phyloP scores from a whole-genome alignment of 2,888 invertebrate species.

The Onthophagus sagittarius region DNA sequence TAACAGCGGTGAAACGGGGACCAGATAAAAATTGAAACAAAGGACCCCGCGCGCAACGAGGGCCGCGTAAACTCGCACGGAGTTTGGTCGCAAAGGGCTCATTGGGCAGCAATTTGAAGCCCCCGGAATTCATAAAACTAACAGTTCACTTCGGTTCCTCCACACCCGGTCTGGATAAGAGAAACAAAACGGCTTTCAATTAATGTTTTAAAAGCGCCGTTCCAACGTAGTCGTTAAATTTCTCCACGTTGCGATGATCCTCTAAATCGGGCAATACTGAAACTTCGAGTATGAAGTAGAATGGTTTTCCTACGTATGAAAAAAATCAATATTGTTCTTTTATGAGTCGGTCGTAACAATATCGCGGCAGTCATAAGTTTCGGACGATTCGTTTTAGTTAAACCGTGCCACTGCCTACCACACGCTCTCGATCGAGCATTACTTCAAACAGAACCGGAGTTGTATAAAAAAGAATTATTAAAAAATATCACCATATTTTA shows the following conservation, averaged over 20 bases:
- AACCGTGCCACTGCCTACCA: background rate
- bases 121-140: background rate
- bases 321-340: background rate
- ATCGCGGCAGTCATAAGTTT: slow-evolving; percentile 1
- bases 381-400: slow-evolving; percentile 12
- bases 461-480: too few relatives aligned
- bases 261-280: background rate
- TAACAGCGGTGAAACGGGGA: slow-evolving; percentile 2
- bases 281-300: background rate
- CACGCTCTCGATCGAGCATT: background rate
- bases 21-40: slow-evolving; percentile 11
- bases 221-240: background rate
- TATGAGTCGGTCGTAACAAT: background rate
- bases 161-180: background rate
- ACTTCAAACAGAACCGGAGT: background rate
- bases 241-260: background rate
- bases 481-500: background rate
- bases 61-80: background rate
- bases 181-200: background rate
- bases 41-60: background rate
- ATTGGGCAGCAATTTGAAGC: background rate
- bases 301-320: background rate
- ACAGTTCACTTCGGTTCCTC: background rate
- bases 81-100: background rate
- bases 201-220: background rate